Evolutionary conservation across 2,888 invertebrate genomes (phyloP).

Genomic region (Habroteleia sp.): DNA sequence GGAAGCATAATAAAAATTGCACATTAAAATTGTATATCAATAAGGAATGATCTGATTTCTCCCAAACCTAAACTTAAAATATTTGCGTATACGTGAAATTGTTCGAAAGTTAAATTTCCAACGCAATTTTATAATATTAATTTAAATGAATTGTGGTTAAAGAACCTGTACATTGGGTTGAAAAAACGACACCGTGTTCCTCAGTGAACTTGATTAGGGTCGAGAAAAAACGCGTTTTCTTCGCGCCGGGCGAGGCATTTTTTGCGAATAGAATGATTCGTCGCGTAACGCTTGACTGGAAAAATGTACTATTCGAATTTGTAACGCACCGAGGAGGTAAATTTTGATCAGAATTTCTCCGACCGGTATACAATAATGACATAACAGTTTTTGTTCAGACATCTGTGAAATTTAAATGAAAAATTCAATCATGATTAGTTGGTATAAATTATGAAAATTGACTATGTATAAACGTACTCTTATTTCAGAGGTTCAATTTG

Average conservation of each 20-base stretch:
- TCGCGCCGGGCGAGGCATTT: slow-evolving; percentile 5
- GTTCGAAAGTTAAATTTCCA: slow-evolving; percentile 37
- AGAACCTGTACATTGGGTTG: slow-evolving; percentile 17
- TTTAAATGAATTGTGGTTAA: slow-evolving; percentile 42
- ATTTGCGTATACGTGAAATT: slow-evolving; percentile 7
- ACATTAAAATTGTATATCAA: no score
- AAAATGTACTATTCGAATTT: slow-evolving; percentile 29
- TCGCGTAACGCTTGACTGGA: slow-evolving; percentile 37
- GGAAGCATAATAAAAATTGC: no score
- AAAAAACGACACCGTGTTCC: slow-evolving; percentile 33
- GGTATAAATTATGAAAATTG: no score
- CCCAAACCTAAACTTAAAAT: neutral
- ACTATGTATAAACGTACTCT: no score
- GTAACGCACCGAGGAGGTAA: slow-evolving; percentile 28
- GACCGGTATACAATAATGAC: no score
- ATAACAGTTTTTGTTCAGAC: no score
- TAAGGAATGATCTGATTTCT: neutral
- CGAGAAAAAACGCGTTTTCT: slow-evolving; percentile 41
- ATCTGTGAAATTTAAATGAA: no score
- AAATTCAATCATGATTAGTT: no score
- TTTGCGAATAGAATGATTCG: slow-evolving; percentile 15
- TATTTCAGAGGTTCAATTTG: no score
- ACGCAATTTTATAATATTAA: slow-evolving; percentile 7
- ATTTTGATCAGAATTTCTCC: slow-evolving; percentile 14
- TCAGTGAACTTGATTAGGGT: slow-evolving; percentile 23